These are phyloP conservation scores for Tapirus indicus DNA, from an alignment of 2,797 vertebrate species.

Conservation along the genomic window DNA sequence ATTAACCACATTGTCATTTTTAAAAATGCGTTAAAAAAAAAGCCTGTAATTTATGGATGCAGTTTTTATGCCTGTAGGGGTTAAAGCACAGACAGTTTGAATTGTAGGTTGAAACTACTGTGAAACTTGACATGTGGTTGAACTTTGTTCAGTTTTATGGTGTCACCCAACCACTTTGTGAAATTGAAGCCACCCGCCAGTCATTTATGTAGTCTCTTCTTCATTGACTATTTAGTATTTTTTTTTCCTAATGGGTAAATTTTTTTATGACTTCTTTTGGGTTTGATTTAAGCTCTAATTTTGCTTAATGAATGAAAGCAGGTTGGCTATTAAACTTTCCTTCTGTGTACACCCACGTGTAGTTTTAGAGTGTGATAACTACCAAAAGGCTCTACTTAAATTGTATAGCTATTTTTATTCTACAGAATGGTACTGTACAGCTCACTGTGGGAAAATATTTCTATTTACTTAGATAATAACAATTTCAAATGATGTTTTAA, in stretches of 20 bases:
- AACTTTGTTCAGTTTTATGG: constrained; percentile 50
- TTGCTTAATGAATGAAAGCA: constrained; percentile 71
- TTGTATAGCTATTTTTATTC: constrained; percentile 24
- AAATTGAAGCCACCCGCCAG: constrained; percentile 16
- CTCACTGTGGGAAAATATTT: constrained; percentile 34
- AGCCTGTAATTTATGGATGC: constrained; percentile 21
- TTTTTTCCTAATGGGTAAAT: constrained; percentile 15
- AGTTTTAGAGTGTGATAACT: constrained; percentile 8
- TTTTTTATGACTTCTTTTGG: constrained; percentile 61
- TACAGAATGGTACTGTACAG: background rate
- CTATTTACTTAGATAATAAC: constrained; percentile 56
- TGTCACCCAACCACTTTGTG: constrained; percentile 40
- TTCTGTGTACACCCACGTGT: background rate
- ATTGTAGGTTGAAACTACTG: background rate
- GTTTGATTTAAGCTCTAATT: constrained; percentile 70
- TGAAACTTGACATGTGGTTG: constrained; percentile 32
- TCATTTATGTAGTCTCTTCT: background rate
- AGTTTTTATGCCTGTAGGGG: background rate
- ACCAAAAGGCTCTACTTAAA: constrained; percentile 17
- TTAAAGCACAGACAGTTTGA: constrained; percentile 32
- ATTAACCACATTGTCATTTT: constrained; percentile 25
- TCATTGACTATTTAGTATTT: constrained; percentile 56
- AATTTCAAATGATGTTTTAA: constrained; percentile 52
- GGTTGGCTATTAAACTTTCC: constrained; percentile 43
- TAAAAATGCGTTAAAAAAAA: background rate